A percentile compares a stretch with the other conserved stretches of the same genome.
These are phyloP conservation scores for Aleadryas rufinucha DNA, from an alignment of 2,113 vertebrate genomes.

Conservation along the genomic window DNA sequence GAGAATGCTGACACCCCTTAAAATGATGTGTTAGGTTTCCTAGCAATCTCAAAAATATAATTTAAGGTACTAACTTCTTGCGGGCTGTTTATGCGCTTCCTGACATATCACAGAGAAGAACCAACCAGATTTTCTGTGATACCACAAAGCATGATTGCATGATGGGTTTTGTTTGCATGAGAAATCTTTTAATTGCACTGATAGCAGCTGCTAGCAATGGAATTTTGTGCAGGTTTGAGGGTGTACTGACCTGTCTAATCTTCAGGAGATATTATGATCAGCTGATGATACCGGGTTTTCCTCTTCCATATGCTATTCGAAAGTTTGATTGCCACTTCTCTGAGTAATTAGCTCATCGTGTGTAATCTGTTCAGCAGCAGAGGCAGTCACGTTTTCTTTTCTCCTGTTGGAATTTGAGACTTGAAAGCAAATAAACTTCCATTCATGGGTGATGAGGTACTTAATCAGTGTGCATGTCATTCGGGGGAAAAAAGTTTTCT, in stretches of 20 bases:
- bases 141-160: constrained; percentile 85
- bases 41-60: neutral
- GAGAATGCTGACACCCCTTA: neutral
- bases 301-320: neutral
- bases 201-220: constrained; percentile 4
- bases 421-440: constrained; percentile 16
- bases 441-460: constrained; percentile 17
- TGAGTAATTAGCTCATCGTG: neutral
- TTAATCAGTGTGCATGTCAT: constrained; percentile 44
- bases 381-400: constrained; percentile 43
- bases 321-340: constrained; percentile 8
- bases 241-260: constrained; percentile 20
- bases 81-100: constrained; percentile 61
- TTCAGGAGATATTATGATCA: neutral
- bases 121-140: constrained; percentile 35
- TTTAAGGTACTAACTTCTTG: constrained; percentile 57
- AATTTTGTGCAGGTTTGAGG: constrained; percentile 42
- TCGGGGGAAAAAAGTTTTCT: neutral
- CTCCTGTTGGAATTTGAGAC: neutral
- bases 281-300: neutral
- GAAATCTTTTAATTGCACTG: constrained; percentile 34
- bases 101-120: constrained; percentile 51
- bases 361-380: neutral
- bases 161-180: constrained; percentile 80
- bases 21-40: neutral